phyloP scores from a whole-genome alignment of 2,888 invertebrate species.

The Ochlodes sylvanus region DNA sequence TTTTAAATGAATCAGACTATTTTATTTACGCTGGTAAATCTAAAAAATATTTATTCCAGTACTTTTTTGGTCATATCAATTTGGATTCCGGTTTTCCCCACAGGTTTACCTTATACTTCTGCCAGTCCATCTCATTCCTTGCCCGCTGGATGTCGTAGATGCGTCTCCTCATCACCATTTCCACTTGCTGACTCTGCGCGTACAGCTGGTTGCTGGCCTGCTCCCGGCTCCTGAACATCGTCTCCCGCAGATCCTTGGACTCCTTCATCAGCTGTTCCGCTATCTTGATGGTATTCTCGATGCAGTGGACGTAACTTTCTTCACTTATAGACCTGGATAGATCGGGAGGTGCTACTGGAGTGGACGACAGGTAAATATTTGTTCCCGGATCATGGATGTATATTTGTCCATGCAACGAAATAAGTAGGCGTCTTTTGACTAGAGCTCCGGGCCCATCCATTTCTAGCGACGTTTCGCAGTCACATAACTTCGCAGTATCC shows the following conservation, averaged over 20 bases:
- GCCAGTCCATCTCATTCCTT: constrained; percentile 96
- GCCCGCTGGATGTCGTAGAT: constrained; percentile 94
- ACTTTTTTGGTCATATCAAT: too few relatives aligned
- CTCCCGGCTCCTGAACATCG: constrained; percentile 91
- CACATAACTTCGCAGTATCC: too few relatives aligned
- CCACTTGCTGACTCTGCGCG: constrained; percentile 92
- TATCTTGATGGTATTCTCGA: constrained; percentile 90
- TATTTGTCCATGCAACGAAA: too few relatives aligned
- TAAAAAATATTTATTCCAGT: too few relatives aligned
- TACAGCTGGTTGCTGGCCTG: constrained; percentile 91
- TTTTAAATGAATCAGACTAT: too few relatives aligned
- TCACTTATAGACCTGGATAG: constrained; percentile 87
- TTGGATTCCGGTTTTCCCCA: too few relatives aligned
- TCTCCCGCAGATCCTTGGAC: constrained; percentile 91
- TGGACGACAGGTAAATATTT: too few relatives aligned
- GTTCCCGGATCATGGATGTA: too few relatives aligned
- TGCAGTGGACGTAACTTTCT: constrained; percentile 93
- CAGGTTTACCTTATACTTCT: constrained; percentile 81
- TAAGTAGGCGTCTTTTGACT: too few relatives aligned
- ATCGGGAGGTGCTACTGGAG: background rate
- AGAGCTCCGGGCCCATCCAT: too few relatives aligned
- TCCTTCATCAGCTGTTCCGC: constrained; percentile 93
- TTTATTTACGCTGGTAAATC: too few relatives aligned
- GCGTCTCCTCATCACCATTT: constrained; percentile 93
- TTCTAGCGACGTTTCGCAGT: too few relatives aligned